Base-by-base conservation (phyloP, 2,113 vertebrate genomes). In the Albula glossodonta region DNA sequence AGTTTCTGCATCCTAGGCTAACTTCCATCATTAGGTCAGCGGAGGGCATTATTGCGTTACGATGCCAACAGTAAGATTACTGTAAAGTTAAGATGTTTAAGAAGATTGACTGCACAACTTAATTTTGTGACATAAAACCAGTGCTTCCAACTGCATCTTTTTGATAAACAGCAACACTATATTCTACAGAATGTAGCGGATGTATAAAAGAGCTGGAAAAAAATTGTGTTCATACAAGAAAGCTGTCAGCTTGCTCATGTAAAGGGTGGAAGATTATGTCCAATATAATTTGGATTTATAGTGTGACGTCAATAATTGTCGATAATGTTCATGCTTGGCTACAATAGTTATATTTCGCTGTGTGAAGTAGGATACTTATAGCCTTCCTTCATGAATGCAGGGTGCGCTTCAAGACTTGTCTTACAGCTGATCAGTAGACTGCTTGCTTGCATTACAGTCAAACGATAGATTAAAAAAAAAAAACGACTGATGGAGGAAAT, bases 401-500 rank as follows among this genome's bases (percentile, higher is more conserved):
- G 70, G 22, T 74, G n/a, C 70, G n/a, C 31, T 74, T 74, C 70
- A 74, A 74, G n/a, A n/a, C 2, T n/a, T 74, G 70, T 74, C 9
- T 31, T 74, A 74, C 86, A 83, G 66, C 74, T 87, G 82, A 57
- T 19, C 60, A 60, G 57, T 11, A 11, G 84, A 53, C 19, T 17
- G 85, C 81, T 49, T 77, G 84, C 15, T 8, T 82, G 66, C 74
- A 66, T n/a, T 13, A 25, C 77, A 78, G 50, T 81, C 86, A 83
- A 25, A 25, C 50, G 51, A 84, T 4, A 79, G 86, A 22, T 66
- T 85, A 51, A 5, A 51, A 84, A 48, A 83, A 70, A 63, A 56
- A 53, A 48, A 79, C 78, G 85, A 85, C 57, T 82, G 86, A 86
- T 86, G 83, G 90, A 86, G 87, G 84, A 89, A 83, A 63, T 70